Evolutionary conservation across 53 echinoderm and acorn worm genomes (phyloP), one percentile per base, ranked within the genome.

Genomic region (Stichopus horrens): DNA sequence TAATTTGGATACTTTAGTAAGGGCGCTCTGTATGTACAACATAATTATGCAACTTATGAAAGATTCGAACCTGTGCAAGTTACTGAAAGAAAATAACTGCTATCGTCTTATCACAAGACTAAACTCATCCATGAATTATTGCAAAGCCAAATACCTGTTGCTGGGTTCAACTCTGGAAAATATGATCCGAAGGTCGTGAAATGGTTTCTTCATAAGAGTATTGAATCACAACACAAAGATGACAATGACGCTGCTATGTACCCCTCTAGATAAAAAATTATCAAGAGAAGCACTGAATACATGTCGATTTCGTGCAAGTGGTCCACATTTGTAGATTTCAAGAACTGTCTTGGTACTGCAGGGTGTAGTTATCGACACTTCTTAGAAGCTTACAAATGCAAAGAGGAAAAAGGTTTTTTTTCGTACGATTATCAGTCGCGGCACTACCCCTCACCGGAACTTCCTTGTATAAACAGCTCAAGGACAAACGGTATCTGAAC

Each of bases 371-470:
- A 90, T 19, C 54, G 58, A 16, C 78, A 86, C 19, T 93, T 93
- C 21, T 22, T 93, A 5, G 83, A 88, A 55, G 93, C 93, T 9
- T 93, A 90, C 59, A 88, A 90, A 23, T 83, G 77, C 52, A 79
- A 59, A 19, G 57, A 82, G 22, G 52, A 58, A 67, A 92, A 92
- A 23, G 92, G 88, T 4, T 55, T 86, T 86, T 54, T 86, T 21
- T 90, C 88, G 90, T 4, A 90, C 87, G 91, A 81, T 73, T 92
- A 9, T 16, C 86, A 8, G 65, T 1, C 5, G 5, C 76, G 4
- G 7, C 86, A 60, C 86, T 92, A 0, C 92, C 92, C 6, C 83
- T 88, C 6, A 57, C 79, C 9, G 82, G 74, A n/a, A 74, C 92
- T n/a, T n/a, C n/a, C 1, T 92, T 92, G 57, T 73, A 79, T 51